Conservation (phyloP, 2,888 invertebrate species). For the Laspeyria flexula region DNA sequence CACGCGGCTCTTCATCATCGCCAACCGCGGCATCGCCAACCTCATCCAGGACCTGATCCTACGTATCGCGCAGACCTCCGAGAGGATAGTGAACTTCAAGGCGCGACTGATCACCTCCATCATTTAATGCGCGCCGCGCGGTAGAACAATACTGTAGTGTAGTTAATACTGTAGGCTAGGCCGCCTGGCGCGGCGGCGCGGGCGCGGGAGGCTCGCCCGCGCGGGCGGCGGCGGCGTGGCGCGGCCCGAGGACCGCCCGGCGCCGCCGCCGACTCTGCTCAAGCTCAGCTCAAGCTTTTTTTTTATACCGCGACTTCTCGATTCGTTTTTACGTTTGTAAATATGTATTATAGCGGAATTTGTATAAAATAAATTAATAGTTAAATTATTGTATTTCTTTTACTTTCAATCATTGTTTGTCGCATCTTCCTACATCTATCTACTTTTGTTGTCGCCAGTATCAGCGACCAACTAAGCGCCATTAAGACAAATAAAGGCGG, state of each 20-base stretch:
- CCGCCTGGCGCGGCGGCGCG: conserved; percentile 22
- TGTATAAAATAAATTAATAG: conserved; percentile 81
- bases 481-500: no score
- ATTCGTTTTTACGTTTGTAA: conserved; percentile 84
- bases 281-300: conserved; percentile 81
- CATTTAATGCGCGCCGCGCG: conserved; percentile 87
- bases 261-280: conserved; percentile 66
- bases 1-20: conserved; percentile 94
- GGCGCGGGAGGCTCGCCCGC: conserved; percentile 10
- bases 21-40: conserved; percentile 94
- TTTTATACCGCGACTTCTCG: conserved; percentile 77
- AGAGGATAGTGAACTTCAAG: conserved; percentile 97
- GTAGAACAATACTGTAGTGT: conserved; percentile 67
- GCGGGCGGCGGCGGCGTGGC: conserved; percentile 19
- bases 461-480: no score
- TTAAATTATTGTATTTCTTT: conserved; percentile 64
- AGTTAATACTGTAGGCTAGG: conserved; percentile 51
- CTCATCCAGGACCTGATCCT: conserved; percentile 95
- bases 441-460: no score
- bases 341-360: conserved; percentile 86
- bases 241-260: conserved; percentile 47
- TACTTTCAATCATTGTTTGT: conserved; percentile 31
- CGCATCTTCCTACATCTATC: neutral
- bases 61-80: conserved; percentile 95
- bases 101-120: conserved; percentile 95